These are phyloP conservation scores for Cerceris ruficornis DNA, from an alignment of 2,888 invertebrate species.

Conservation along the genomic window DNA sequence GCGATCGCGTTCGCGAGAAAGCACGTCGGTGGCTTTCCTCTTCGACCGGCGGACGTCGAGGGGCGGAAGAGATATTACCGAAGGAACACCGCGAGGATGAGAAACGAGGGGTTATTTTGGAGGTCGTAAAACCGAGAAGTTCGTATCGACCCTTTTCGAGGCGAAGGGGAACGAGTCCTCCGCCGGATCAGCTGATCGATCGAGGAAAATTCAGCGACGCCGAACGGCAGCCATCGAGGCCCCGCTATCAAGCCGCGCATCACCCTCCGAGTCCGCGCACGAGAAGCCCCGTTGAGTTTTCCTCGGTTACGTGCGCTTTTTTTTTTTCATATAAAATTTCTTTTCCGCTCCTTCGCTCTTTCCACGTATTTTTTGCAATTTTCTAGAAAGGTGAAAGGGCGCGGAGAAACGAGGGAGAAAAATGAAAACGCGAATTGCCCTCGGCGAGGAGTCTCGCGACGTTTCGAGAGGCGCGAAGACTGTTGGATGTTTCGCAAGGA, in stretches of 20 bases:
- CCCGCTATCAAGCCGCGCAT: not conserved
- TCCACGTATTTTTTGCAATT: no score
- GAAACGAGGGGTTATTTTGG: not conserved
- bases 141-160: not conserved
- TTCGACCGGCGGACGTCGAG: no score
- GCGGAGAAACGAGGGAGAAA: no score
- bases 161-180: constrained; percentile 67
- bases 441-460: not conserved
- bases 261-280: no score
- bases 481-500: not conserved
- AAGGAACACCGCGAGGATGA: not conserved
- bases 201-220: not conserved
- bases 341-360: no score
- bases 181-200: constrained; percentile 52
- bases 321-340: no score
- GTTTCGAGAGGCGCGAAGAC: not conserved
- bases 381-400: no score
- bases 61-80: no score
- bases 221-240: not conserved
- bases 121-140: not conserved
- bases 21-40: no score
- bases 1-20: no score
- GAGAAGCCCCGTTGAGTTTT: no score
- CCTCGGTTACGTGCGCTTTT: no score
- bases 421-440: not conserved